Evolutionary conservation across 2,888 invertebrate species (phyloP).

Genomic region (Tenthredo amoena): DNA sequence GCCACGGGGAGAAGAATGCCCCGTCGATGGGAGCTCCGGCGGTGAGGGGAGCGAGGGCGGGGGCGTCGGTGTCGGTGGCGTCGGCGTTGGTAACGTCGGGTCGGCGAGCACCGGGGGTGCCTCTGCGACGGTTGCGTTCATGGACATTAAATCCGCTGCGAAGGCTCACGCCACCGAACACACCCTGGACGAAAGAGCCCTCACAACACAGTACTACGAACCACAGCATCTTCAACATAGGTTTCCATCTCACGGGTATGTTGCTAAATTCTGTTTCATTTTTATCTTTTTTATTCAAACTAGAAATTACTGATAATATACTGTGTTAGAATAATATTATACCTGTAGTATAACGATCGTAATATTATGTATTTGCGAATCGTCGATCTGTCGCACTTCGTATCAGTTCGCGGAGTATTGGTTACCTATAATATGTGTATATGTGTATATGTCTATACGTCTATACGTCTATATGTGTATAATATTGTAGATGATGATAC

Average conservation of each 20-base stretch:
- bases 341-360: not conserved
- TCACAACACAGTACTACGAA: conserved; percentile 95
- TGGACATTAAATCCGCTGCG: conserved; percentile 97
- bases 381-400: conserved; percentile 37
- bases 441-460: no score
- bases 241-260: conserved; percentile 81
- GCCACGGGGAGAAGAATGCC: conserved; percentile 81
- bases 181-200: conserved; percentile 91
- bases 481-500: not conserved
- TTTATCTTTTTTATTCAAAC: not conserved
- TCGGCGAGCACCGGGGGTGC: conserved; percentile 83
- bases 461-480: no score
- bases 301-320: not conserved
- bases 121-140: conserved; percentile 95
- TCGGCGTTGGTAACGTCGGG: conserved; percentile 79
- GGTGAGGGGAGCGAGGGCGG: conserved; percentile 79
- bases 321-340: not conserved
- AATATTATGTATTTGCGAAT: not conserved
- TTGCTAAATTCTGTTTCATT: conserved; percentile 32
- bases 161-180: conserved; percentile 96
- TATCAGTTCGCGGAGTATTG: not conserved
- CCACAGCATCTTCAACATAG: conserved; percentile 81
- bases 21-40: conserved; percentile 77
- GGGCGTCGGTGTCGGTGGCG: conserved; percentile 70
- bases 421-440: no score